Evolutionary conservation across 2,888 invertebrate genomes (phyloP), one percentile per base, ranked within the genome.

Genomic region (Caenorhabditis drosophilae): DNA sequence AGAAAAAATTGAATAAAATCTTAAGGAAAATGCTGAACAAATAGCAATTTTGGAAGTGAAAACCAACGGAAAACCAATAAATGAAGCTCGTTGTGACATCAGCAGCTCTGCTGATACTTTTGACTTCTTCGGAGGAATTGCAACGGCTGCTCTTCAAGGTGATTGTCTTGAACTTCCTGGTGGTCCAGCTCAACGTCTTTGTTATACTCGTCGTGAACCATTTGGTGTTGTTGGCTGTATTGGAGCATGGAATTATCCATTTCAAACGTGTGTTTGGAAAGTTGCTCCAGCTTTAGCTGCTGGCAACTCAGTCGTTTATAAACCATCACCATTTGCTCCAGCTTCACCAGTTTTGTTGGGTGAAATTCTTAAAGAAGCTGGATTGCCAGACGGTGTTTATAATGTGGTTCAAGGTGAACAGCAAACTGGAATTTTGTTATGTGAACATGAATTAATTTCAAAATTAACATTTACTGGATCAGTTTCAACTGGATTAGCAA

Each of bases 61-160:
- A 42, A 87, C 88, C 77, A 87, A 85, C 46, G 88, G 88, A 2
- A 88, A 88, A 74, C 87, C 88, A 2, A 85, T 88, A 23, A 87
- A 86, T 84, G 88, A 88, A 78, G 86, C 88, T 3, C 78, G 85
- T 22, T 76, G 81, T 48, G 88, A 88, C 75, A 85, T 88, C 20
- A 75, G 83, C 36, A 86, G 86, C 12, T 87, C 87, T 82, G 87
- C 87, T 2, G 87, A 88, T 73, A 84, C 86, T 0, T 83, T 88
- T 41, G 86, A 87, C 41, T 88, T 85, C 79, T 88, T 85, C 79
- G 87, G 85, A n/a, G 87, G 87, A 38, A 66, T 67, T 45, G 70
- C 66, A 4, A 56, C 66, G 0, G 56, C 60, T 6, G 66, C 49
- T 0, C 56, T 66, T 16, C 66, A 66, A 42, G 66, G 79, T 15